Evolutionary conservation across 2,888 invertebrate genomes (phyloP).

Genomic region (Julus scandinavius): DNA sequence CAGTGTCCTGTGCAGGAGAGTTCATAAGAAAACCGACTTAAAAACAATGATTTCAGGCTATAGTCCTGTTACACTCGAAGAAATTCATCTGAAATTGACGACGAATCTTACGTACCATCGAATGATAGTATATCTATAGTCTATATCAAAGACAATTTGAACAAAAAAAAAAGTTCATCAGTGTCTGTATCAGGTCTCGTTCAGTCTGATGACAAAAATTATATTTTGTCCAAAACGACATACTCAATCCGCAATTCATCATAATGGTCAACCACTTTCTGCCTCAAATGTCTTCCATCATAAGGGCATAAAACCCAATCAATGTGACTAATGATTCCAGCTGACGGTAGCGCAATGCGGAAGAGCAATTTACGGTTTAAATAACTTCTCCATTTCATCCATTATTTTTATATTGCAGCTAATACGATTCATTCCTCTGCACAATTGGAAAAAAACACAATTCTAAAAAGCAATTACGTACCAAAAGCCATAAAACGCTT

Average conservation of each 20-base stretch:
- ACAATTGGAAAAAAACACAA: background rate
- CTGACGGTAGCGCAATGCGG: constrained; percentile 35
- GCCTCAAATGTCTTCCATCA: constrained; percentile 27
- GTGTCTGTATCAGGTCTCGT: constrained; percentile 7
- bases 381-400: constrained; percentile 30
- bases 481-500: background rate
- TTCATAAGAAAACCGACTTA: background rate
- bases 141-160: background rate
- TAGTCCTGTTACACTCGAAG: background rate
- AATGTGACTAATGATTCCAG: constrained; percentile 17
- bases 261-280: constrained; percentile 39
- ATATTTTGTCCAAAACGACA: constrained; percentile 19
- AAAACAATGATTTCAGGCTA: constrained; percentile 6
- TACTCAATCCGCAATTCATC: constrained; percentile 42
- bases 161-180: constrained; percentile 28
- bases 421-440: background rate
- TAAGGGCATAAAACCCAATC: constrained; percentile 35
- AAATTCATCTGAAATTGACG: constrained; percentile 2
- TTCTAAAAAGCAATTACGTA: background rate
- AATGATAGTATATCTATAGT: no score
- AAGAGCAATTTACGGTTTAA: constrained; percentile 35
- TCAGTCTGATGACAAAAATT: constrained; percentile 20
- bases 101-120: no score
- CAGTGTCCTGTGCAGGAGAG: background rate
- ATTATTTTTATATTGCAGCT: constrained; percentile 5